phyloP scores from a whole-genome alignment of 2,888 invertebrate species.

The Lasioglossum figueresi region DNA sequence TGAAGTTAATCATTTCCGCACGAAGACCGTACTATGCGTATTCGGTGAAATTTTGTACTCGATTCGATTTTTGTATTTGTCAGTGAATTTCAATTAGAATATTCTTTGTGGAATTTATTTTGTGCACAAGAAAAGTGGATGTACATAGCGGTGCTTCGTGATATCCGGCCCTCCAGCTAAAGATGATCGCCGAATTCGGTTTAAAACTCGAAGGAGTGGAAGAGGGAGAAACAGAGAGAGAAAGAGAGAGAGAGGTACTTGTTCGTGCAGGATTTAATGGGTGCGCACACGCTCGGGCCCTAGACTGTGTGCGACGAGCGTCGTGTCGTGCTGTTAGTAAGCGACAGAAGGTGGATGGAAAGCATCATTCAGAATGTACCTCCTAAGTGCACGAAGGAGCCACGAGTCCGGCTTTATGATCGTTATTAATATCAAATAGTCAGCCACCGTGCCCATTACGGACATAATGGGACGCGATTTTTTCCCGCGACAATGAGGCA shows the following conservation, averaged over 20 bases:
- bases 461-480: slow-evolving; percentile 72
- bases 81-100: neutral
- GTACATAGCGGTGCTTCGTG: neutral
- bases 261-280: slow-evolving; percentile 13
- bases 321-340: slow-evolving; percentile 69
- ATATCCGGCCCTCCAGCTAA: neutral
- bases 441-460: slow-evolving; percentile 72
- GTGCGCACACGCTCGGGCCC: neutral
- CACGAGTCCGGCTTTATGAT: slow-evolving; percentile 70
- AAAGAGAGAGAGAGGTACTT: neutral
- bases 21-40: neutral
- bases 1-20: neutral
- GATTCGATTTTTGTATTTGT: neutral
- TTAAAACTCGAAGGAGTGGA: slow-evolving; percentile 1
- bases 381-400: slow-evolving; percentile 68
- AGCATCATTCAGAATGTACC: slow-evolving; percentile 69
- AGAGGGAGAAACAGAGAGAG: neutral
- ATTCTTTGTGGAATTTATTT: neutral
- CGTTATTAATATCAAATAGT: slow-evolving; percentile 75
- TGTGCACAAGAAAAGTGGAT: neutral
- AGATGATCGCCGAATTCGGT: slow-evolving; percentile 28
- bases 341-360: slow-evolving; percentile 75
- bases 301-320: slow-evolving; percentile 61
- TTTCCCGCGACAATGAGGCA: slow-evolving; percentile 72
- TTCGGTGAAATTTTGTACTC: neutral